Percentiles rank a stretch among this genome's conserved stretches.
Evolutionary conservation across 2,113 vertebrate genomes (phyloP).

Genomic region (Anthoscopus minutus): DNA sequence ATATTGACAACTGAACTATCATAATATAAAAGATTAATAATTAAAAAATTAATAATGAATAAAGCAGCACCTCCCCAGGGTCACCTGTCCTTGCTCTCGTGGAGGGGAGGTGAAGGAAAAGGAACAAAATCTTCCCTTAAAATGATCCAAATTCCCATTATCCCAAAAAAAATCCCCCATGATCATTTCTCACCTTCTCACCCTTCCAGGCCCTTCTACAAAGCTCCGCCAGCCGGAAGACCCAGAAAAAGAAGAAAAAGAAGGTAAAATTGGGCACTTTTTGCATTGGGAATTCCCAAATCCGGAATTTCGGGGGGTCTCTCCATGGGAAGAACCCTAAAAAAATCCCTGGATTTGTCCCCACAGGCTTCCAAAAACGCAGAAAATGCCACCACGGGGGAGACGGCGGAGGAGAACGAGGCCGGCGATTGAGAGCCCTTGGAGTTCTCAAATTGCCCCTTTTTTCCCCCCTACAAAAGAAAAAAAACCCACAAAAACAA

Average conservation of each 20-base stretch:
- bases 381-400: constrained; percentile 87
- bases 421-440: constrained; percentile 81
- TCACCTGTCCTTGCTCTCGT: neutral
- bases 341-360: neutral
- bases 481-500: neutral
- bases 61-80: fast-evolving
- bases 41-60: fast-evolving
- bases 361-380: constrained; percentile 89
- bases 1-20: no score
- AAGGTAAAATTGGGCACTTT: fast-evolving
- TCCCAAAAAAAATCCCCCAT: neutral
- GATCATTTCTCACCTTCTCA: neutral
- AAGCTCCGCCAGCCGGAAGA: constrained; percentile 94
- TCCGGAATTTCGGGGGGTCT: fast-evolving
- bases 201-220: constrained; percentile 85
- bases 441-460: neutral
- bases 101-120: neutral
- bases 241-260: constrained; percentile 83
- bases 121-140: neutral
- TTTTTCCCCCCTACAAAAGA: neutral
- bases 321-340: fast-evolving
- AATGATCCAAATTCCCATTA: neutral
- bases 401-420: constrained; percentile 83
- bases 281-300: fast-evolving
- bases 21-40: no score